Percentiles rank a stretch among this genome's conserved stretches.
Conservation (phyloP, 2,113 vertebrate species). For the Mobula birostris region DNA sequence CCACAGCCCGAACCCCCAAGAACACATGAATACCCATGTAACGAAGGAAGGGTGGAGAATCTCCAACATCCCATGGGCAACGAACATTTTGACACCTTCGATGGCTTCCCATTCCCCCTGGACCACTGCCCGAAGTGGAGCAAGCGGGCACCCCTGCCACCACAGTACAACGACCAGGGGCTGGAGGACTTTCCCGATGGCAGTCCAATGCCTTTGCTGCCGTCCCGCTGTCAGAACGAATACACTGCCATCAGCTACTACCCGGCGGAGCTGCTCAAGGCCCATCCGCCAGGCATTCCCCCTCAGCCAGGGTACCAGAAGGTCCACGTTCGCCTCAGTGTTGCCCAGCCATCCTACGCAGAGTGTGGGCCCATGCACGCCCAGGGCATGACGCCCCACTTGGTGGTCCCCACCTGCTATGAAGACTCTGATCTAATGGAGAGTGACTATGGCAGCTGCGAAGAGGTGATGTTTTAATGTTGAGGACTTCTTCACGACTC, state of each 20-base stretch:
- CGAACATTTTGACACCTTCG: constrained; percentile 66
- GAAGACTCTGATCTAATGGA: constrained; percentile 79
- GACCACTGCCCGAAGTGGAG: constrained; percentile 60
- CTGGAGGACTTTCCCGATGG: constrained; percentile 83
- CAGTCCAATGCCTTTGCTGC: constrained; percentile 57
- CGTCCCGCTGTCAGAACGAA: constrained; percentile 76
- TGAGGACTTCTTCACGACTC: neutral
- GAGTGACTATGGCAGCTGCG: constrained; percentile 93
- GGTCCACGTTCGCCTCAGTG: constrained; percentile 80
- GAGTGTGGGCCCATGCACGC: constrained; percentile 59
- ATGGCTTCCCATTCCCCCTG: constrained; percentile 88
- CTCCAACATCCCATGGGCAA: constrained; percentile 53
- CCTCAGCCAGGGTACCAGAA: constrained; percentile 67
- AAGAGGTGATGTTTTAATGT: constrained; percentile 91
- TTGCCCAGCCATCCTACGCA: constrained; percentile 81
- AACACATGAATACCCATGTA: constrained; percentile 70
- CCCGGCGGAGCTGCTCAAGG: constrained; percentile 64
- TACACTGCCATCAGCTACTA: constrained; percentile 94
- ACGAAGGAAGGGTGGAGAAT: constrained; percentile 69
- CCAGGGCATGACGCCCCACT: constrained; percentile 46
- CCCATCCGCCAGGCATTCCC: constrained; percentile 59
- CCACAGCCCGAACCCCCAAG: constrained; percentile 62
- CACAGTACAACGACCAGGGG: constrained; percentile 89
- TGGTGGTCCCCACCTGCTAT: constrained; percentile 54
- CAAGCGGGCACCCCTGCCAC: constrained; percentile 84